A percentile compares a stretch with the other conserved stretches of the same genome.
Evolutionary conservation across 1,140 invertebrate genomes (phyloP).

Genomic region (Leptopilina clavipes): DNA sequence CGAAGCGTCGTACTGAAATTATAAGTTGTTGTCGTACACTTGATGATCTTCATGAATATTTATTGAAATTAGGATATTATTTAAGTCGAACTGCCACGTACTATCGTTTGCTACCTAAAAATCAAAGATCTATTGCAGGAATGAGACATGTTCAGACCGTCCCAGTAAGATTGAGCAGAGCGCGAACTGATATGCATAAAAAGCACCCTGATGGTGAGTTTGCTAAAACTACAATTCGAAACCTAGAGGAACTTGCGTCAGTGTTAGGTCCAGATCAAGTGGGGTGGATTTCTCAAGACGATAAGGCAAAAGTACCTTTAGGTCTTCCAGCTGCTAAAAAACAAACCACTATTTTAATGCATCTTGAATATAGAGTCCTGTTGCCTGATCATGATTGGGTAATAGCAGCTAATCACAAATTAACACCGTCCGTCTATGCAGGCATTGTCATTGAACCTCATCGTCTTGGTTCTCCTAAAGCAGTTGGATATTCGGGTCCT

Average conservation of each 20-base stretch:
- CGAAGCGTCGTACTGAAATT: not conserved
- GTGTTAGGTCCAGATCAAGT: slow-evolving; percentile 47
- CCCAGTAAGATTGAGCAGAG: slow-evolving; percentile 49
- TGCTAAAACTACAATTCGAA: slow-evolving; percentile 25
- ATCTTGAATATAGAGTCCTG: slow-evolving; percentile 65
- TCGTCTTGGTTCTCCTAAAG: slow-evolving; percentile 55
- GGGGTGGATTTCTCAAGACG: slow-evolving; percentile 47
- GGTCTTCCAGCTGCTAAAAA: slow-evolving; percentile 44
- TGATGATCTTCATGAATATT: not conserved
- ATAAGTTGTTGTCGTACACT: not conserved
- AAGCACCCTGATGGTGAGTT: slow-evolving; percentile 48
- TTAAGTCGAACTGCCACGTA: not conserved
- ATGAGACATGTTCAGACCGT: slow-evolving; percentile 48
- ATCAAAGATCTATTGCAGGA: slow-evolving; percentile 46
- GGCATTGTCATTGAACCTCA: slow-evolving; percentile 53
- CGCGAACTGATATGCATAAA: slow-evolving; percentile 51
- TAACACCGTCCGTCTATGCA: slow-evolving; percentile 62
- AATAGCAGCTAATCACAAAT: slow-evolving; percentile 62
- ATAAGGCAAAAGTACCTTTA: slow-evolving; percentile 44
- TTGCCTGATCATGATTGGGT: slow-evolving; percentile 72
- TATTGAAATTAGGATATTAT: not conserved
- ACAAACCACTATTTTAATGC: slow-evolving; percentile 60
- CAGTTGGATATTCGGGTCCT: slow-evolving; percentile 62
- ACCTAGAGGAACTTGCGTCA: slow-evolving; percentile 41
- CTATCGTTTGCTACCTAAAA: slow-evolving; percentile 53